A percentile compares a stretch with the other conserved stretches of the same genome.
Evolutionary conservation across 2,113 vertebrate genomes (phyloP).

Genomic region (Laticauda colubrina): DNA sequence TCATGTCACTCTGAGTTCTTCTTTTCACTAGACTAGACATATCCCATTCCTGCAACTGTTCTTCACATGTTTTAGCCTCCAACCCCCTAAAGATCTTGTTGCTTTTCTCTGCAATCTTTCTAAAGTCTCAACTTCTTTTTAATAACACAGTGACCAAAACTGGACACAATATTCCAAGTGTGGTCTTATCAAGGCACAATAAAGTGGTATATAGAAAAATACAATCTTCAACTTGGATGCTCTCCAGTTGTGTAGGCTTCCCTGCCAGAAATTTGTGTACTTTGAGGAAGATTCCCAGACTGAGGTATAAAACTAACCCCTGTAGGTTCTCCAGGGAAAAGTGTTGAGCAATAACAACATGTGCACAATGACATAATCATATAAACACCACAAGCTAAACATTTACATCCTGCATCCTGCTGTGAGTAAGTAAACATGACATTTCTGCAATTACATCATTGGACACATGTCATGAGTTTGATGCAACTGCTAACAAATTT

Average conservation of each 20-base stretch:
- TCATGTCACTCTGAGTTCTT: no score
- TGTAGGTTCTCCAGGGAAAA: neutral
- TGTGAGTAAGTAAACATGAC: neutral
- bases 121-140: no score
- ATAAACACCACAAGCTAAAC: neutral
- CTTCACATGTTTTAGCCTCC: no score
- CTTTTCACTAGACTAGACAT: no score
- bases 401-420: neutral
- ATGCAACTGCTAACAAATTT: neutral
- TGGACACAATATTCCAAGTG: neutral
- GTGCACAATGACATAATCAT: neutral
- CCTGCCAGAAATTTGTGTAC: neutral
- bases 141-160: no score
- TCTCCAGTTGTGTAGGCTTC: neutral
- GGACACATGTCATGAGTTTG: neutral
- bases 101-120: no score
- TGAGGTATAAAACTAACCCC: neutral
- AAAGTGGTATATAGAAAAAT: neutral
- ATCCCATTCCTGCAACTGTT: no score
- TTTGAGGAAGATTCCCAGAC: neutral
- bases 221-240: neutral
- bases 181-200: neutral
- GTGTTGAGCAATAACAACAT: neutral
- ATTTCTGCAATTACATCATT: neutral
- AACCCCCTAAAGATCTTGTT: no score